Evolutionary conservation across 64 coral and sea anemone species (phyloP).

Genomic region (Dendronephthya gigantea): DNA sequence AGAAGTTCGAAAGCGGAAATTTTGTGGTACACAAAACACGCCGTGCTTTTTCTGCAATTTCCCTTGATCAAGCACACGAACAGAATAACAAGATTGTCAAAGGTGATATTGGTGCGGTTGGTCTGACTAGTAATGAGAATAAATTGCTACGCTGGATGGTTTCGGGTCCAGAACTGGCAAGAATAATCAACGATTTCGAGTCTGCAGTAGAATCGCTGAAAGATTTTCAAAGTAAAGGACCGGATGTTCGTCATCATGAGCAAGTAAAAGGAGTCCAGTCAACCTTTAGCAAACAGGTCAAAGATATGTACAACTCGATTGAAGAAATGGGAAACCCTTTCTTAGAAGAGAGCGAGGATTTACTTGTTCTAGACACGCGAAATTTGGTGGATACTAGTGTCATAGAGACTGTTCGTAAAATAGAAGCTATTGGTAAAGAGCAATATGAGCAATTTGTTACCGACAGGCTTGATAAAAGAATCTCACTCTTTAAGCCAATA

Average conservation of each 20-base stretch:
- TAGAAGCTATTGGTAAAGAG: slow-evolving; percentile 31
- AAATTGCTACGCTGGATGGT: neutral
- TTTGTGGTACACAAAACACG: neutral
- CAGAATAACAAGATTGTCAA: slow-evolving; percentile 2
- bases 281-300: slow-evolving; percentile 23
- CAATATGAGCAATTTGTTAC: slow-evolving; percentile 41
- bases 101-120: neutral
- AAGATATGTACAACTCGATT: neutral
- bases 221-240: neutral
- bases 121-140: neutral
- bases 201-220: neutral
- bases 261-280: neutral
- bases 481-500: slow-evolving; percentile 42
- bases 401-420: slow-evolving; percentile 15
- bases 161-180: neutral
- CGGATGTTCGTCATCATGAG: slow-evolving; percentile 11
- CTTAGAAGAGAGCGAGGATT: slow-evolving; percentile 1
- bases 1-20: neutral
- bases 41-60: neutral
- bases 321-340: slow-evolving; percentile 48
- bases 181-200: neutral
- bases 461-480: slow-evolving; percentile 45
- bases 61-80: neutral
- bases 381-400: slow-evolving; percentile 25
- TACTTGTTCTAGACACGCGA: slow-evolving; percentile 18